phyloP scores from a whole-genome alignment of 1,140 invertebrate species.

The Leptinotarsa undecemlineata region DNA sequence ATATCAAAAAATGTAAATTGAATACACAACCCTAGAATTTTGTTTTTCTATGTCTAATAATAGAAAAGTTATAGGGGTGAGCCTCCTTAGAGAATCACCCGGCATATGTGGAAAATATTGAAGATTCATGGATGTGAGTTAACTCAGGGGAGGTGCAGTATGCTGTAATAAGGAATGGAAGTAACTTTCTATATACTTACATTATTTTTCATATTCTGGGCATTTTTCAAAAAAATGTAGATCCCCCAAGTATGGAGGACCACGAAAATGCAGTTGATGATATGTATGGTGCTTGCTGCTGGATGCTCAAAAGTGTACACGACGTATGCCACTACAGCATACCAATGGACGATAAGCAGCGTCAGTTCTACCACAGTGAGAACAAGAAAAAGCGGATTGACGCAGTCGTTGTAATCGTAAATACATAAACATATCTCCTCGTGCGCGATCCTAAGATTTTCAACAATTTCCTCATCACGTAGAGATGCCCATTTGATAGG shows the following conservation, averaged over 20 bases:
- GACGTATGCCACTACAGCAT: slow-evolving; percentile 47
- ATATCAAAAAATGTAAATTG: too few relatives aligned
- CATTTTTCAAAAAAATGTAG: slow-evolving; percentile 45
- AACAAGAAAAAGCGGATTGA: slow-evolving; percentile 49
- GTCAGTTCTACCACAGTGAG: slow-evolving; percentile 45
- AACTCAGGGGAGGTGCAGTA: too few relatives aligned
- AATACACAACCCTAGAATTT: too few relatives aligned
- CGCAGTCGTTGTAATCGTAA: slow-evolving; percentile 43
- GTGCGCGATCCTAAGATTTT: slow-evolving; percentile 46
- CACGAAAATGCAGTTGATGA: slow-evolving; percentile 45
- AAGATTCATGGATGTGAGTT: too few relatives aligned
- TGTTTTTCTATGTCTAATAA: too few relatives aligned
- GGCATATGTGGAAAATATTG: too few relatives aligned
- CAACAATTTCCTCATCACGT: slow-evolving; percentile 37
- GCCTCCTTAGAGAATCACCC: too few relatives aligned
- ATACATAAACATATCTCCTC: slow-evolving; percentile 46
- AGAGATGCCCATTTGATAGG: slow-evolving; percentile 28
- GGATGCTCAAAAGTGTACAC: slow-evolving; percentile 38
- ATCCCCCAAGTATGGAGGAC: slow-evolving; percentile 44
- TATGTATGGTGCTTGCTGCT: slow-evolving; percentile 39
- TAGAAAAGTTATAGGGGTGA: too few relatives aligned
- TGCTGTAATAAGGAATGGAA: background rate
- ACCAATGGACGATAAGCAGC: slow-evolving; percentile 48
- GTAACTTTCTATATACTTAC: slow-evolving; percentile 30
- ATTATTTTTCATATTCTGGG: slow-evolving; percentile 43